These are phyloP conservation scores for Sturmia bella DNA, from an alignment of 2,888 invertebrate species.

Conservation along the genomic window DNA sequence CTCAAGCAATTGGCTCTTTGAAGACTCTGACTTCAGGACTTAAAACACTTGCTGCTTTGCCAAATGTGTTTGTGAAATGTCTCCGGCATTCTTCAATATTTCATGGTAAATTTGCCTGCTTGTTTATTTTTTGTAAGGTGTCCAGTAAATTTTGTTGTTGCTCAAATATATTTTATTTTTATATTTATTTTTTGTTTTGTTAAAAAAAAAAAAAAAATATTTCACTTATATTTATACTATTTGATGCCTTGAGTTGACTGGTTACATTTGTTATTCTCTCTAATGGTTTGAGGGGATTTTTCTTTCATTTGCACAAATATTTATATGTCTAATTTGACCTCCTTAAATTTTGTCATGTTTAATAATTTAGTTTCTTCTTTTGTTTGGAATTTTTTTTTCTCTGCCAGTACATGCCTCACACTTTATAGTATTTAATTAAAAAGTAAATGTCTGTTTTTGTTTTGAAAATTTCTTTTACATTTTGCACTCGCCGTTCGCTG, in stretches of 20 bases:
- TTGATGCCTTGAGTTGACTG: constrained; percentile 62
- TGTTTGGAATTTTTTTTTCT: constrained; percentile 14
- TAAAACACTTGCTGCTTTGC: not conserved
- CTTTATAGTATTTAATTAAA: constrained; percentile 73
- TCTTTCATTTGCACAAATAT: not conserved
- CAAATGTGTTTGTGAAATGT: constrained; percentile 12
- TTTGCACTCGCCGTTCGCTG: constrained; percentile 57
- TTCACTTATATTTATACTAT: constrained; percentile 41
- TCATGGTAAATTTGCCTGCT: not conserved
- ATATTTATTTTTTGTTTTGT: constrained; percentile 18
- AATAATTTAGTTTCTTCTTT: constrained; percentile 40
- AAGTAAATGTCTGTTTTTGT: constrained; percentile 67
- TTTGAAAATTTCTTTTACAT: constrained; percentile 39
- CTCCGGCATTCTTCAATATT: constrained; percentile 17
- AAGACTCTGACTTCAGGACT: not conserved
- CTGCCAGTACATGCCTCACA: constrained; percentile 61
- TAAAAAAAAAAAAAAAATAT: constrained; percentile 29
- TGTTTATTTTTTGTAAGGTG: constrained; percentile 23
- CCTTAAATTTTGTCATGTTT: constrained; percentile 59
- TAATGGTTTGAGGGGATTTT: constrained; percentile 46
- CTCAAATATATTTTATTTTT: not conserved
- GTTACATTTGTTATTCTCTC: constrained; percentile 61
- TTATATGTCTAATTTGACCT: constrained; percentile 61
- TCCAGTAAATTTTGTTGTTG: constrained; percentile 23
- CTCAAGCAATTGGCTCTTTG: not conserved